These are phyloP conservation scores for Potamarius usumacintae DNA, from an alignment of 2,113 vertebrate genomes.

Conservation along the genomic window DNA sequence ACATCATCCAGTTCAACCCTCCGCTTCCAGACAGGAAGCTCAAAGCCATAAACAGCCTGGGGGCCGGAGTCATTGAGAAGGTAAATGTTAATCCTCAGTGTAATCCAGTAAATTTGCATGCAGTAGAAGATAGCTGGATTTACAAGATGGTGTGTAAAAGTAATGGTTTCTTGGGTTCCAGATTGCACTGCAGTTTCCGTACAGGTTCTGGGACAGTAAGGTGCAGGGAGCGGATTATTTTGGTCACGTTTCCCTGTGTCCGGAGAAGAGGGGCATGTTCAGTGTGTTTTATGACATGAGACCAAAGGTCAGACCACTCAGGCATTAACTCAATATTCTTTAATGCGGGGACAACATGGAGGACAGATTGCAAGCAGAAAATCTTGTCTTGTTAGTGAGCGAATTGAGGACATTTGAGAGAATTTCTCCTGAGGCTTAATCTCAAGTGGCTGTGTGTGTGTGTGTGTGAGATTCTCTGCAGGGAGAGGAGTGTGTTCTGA, in stretches of 20 bases:
- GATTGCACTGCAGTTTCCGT: constrained; percentile 92
- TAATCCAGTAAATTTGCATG: background rate
- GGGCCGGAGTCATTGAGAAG: constrained; percentile 94
- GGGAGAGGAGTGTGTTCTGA: constrained; percentile 89
- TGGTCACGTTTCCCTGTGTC: constrained; percentile 85
- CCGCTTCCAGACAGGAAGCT: constrained; percentile 88
- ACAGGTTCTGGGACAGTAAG: constrained; percentile 93
- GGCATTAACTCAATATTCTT: background rate
- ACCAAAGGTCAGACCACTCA: constrained; percentile 78
- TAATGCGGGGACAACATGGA: background rate
- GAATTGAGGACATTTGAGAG: background rate
- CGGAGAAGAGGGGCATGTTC: constrained; percentile 88
- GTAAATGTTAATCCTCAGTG: constrained; percentile 58
- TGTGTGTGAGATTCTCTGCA: constrained; percentile 50
- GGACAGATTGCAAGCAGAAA: too few relatives aligned
- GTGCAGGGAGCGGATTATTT: constrained; percentile 97
- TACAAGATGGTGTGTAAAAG: background rate
- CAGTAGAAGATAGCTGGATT: background rate
- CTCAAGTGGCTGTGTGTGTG: background rate
- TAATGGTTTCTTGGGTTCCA: constrained; percentile 58
- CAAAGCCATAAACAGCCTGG: constrained; percentile 93
- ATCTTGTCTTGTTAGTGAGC: background rate
- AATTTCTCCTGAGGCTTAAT: background rate
- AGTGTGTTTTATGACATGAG: constrained; percentile 97
- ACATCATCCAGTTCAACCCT: constrained; percentile 86